A percentile compares a stretch with the other conserved stretches of the same genome.
Evolutionary conservation across 2,797 vertebrate species (phyloP).

Genomic region (Sebastes ruberrimus): DNA sequence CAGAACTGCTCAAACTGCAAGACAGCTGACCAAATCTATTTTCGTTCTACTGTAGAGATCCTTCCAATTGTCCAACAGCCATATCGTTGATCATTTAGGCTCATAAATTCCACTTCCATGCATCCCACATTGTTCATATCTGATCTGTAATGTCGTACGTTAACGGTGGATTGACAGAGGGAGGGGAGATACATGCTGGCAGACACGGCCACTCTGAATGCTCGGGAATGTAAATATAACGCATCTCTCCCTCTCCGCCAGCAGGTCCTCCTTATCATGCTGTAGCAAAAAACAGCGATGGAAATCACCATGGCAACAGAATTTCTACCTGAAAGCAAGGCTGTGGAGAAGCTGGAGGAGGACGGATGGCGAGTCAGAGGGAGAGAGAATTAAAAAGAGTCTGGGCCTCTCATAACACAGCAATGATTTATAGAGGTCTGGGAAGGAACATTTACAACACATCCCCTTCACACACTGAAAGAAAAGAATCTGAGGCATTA

Average conservation of each 20-base stretch:
- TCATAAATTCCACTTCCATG: background rate
- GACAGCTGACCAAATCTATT: background rate
- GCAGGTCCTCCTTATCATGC: slow-evolving; percentile 14
- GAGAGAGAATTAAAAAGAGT: slow-evolving; percentile 3
- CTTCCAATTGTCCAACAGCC: background rate
- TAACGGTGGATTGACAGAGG: background rate
- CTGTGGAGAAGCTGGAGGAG: slow-evolving; percentile 18
- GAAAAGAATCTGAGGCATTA: slow-evolving; percentile 4
- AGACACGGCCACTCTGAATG: background rate
- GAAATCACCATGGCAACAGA: slow-evolving; percentile 73
- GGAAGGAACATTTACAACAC: slow-evolving; percentile 29
- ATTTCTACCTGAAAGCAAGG: slow-evolving; percentile 61
- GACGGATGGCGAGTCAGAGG: background rate
- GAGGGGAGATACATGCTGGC: slow-evolving; percentile 2
- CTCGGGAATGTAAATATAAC: slow-evolving; percentile 52
- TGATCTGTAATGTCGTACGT: background rate
- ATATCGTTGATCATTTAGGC: background rate
- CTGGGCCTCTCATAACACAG: slow-evolving; percentile 27
- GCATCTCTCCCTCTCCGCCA: background rate
- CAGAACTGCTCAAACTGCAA: background rate
- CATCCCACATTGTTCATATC: background rate
- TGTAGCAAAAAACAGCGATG: slow-evolving; percentile 40
- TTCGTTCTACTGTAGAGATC: background rate
- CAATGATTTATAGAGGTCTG: slow-evolving; percentile 50
- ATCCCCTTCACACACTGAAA: slow-evolving; percentile 11